Evolutionary conservation across 2,797 vertebrate genomes (phyloP).

Genomic region (Acrocephalus scirpaceus): DNA sequence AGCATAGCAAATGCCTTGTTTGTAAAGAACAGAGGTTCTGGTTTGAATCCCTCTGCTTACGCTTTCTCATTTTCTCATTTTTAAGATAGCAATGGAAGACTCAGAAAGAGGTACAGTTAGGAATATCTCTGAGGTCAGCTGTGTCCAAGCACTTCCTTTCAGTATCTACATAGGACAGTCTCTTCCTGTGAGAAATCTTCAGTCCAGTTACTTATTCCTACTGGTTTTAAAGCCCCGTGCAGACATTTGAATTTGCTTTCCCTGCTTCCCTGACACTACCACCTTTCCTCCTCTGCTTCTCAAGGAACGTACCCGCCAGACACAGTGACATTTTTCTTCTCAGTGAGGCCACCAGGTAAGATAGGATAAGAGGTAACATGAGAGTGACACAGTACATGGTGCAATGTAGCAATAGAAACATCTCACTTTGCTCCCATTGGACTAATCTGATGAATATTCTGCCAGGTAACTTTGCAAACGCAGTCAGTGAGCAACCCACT

Average conservation of each 20-base stretch:
- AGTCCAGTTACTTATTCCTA: background rate
- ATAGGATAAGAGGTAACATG: background rate
- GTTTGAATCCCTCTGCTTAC: background rate
- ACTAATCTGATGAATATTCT: background rate
- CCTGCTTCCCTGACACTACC: background rate
- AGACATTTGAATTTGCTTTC: background rate
- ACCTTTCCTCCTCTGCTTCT: background rate
- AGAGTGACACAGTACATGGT: background rate
- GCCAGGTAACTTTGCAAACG: background rate
- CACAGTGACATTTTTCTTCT: background rate
- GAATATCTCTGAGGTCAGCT: background rate
- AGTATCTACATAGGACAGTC: background rate
- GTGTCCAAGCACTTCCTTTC: background rate
- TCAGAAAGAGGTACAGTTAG: background rate
- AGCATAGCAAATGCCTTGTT: background rate
- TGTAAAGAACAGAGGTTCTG: background rate
- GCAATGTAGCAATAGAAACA: background rate
- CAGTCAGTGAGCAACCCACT: background rate
- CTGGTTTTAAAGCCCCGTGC: background rate
- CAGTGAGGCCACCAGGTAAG: background rate
- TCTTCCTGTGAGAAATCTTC: background rate
- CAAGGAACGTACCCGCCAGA: background rate
- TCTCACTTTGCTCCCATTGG: background rate
- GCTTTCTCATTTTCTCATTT: background rate
- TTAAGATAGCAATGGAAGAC: background rate